Evolutionary conservation across 2,888 invertebrate genomes (phyloP).

Genomic region (Ectemnius cavifrons): DNA sequence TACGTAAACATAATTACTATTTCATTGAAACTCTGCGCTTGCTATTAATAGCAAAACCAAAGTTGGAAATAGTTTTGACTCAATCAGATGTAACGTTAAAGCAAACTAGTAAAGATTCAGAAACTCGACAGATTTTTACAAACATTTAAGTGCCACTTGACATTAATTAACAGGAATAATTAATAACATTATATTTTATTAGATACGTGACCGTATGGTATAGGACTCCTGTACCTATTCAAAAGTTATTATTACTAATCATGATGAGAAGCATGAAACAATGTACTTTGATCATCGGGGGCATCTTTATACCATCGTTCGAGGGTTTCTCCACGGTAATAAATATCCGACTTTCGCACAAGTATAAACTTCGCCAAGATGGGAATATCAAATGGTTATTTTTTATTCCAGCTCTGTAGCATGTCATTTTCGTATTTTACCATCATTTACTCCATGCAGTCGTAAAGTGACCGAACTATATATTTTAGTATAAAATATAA

Average conservation of each 20-base stretch:
- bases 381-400: not conserved
- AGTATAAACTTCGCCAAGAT: not conserved
- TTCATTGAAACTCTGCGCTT: no score
- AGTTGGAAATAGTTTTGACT: no score
- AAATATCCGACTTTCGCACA: not conserved
- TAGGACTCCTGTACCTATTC: slow-evolving; percentile 12
- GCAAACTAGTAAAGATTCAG: no score
- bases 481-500: no score
- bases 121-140: no score
- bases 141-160: not conserved
- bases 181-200: not conserved
- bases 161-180: not conserved
- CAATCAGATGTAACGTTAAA: no score
- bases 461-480: no score
- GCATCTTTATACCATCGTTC: slow-evolving; percentile 18
- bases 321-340: slow-evolving; percentile 35
- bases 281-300: slow-evolving; percentile 9
- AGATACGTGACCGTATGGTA: slow-evolving; percentile 39
- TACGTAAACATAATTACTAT: not conserved
- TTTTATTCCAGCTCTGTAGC: slow-evolving; percentile 27
- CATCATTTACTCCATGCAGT: slow-evolving; percentile 25
- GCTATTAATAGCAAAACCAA: no score
- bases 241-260: slow-evolving; percentile 32
- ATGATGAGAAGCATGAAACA: slow-evolving; percentile 30
- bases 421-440: slow-evolving; percentile 31